Evolutionary conservation across 1,140 invertebrate genomes (phyloP), one percentile per base, ranked within the genome.

Genomic region (Plectus sambesii): DNA sequence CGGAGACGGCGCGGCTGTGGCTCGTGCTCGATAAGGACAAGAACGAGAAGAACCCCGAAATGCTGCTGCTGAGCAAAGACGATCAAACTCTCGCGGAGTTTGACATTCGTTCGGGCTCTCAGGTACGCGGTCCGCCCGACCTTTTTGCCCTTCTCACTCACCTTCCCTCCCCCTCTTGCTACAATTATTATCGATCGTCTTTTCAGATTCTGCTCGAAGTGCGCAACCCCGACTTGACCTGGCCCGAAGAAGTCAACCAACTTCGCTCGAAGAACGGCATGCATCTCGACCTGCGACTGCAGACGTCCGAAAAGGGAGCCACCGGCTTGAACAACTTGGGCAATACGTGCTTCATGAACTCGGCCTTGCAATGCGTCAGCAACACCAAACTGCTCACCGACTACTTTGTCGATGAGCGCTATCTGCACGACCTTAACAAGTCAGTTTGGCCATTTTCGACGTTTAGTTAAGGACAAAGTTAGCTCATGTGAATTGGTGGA

Each of bases 321-420:
- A 85, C 84, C 1, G 85, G 85, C 0, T 74, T 88, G 19, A 85
- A 85, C 69, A 88, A 88, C 69, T 72, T 88, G 8, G 85, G 85
- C 22, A 81, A 81, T 60, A 81, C 80, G 3, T 82, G 80, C 60
- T 82, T 81, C 61, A 81, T 82, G 80, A 80, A 79, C 63, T 74
- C 80, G 24, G 80, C 79, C 1, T 65, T 82, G 19, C 81, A 81
- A n/a, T n/a, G n/a, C n/a, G n/a, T n/a, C n/a, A n/a, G n/a, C n/a
- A n/a, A n/a, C n/a, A n/a, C n/a, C n/a, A n/a, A n/a, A n/a, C n/a
- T n/a, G n/a, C n/a, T n/a, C n/a, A n/a, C n/a, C n/a, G n/a, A n/a
- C n/a, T n/a, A n/a, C n/a, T n/a, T n/a, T n/a, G n/a, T n/a, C n/a
- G n/a, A n/a, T n/a, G n/a, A n/a, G n/a, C n/a, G n/a, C n/a, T n/a